Percentiles rank a stretch among this genome's conserved stretches.
phyloP scores from a whole-genome alignment of 2,797 vertebrate species.

The Capromys pilorides region DNA sequence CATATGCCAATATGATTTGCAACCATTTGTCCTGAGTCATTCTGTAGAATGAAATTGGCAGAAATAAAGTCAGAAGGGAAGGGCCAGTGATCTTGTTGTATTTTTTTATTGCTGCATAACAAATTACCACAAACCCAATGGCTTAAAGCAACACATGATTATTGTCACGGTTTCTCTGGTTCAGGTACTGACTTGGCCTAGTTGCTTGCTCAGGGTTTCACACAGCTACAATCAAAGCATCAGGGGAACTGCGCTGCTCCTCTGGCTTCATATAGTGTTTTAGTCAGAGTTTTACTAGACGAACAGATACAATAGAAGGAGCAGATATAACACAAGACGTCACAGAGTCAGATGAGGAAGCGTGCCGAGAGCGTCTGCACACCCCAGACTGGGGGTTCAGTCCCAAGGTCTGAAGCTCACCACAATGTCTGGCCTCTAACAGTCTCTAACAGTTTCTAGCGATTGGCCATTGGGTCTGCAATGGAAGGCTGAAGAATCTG shows the following conservation, averaged over 20 bases:
- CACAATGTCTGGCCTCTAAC: no score
- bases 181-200: not conserved
- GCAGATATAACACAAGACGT: no score
- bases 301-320: no score
- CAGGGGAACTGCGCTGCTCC: not conserved
- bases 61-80: constrained; percentile 41
- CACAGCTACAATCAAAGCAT: not conserved
- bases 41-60: constrained; percentile 32
- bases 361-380: no score
- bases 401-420: no score
- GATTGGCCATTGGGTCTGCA: no score
- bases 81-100: not conserved
- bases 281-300: no score
- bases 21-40: not conserved
- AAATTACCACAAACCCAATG: constrained; percentile 27
- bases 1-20: not conserved
- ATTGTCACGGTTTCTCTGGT: not conserved
- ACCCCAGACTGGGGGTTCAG: no score
- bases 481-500: no score
- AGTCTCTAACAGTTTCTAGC: no score
- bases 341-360: no score
- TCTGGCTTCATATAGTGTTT: not conserved
- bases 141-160: constrained; percentile 43
- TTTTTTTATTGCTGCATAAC: constrained; percentile 10
- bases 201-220: not conserved